phyloP scores from a whole-genome alignment of 1,140 invertebrate species.

The Solenopsis invicta region DNA sequence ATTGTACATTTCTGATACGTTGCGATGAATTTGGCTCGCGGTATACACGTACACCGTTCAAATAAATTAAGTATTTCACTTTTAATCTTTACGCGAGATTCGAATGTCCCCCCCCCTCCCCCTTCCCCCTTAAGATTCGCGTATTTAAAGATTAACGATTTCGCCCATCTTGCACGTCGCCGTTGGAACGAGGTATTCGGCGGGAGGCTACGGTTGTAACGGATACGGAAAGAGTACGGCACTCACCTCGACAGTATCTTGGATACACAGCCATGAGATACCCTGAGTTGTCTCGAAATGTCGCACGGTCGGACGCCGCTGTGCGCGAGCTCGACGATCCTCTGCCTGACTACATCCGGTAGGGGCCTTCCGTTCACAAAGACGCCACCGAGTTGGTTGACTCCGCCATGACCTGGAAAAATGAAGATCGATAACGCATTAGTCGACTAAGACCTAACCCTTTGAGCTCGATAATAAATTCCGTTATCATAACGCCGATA shows the following conservation, averaged over 20 bases:
- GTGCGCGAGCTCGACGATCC: constrained; percentile 98
- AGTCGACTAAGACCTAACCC: constrained; percentile 56
- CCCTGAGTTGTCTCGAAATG: constrained; percentile 95
- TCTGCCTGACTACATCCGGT: constrained; percentile 96
- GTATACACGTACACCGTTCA: not conserved
- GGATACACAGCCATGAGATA: constrained; percentile 97
- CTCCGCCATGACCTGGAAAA: constrained; percentile 95
- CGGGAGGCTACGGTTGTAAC: constrained; percentile 66
- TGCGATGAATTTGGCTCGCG: not conserved
- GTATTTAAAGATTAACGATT: not conserved
- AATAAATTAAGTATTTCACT: not conserved
- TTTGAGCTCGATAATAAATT: not conserved
- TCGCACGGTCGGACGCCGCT: constrained; percentile 98
- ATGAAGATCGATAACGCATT: constrained; percentile 79
- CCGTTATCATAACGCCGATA: not conserved
- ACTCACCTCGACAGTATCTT: constrained; percentile 97
- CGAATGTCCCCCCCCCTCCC: no score
- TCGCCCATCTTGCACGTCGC: constrained; percentile 7
- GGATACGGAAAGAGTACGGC: constrained; percentile 68
- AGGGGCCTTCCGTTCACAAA: constrained; percentile 98
- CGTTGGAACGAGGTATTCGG: constrained; percentile 20
- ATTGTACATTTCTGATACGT: not conserved
- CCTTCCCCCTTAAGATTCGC: no score
- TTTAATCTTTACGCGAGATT: not conserved
- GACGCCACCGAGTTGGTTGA: constrained; percentile 98